A percentile compares a stretch with the other conserved stretches of the same genome.
phyloP scores from a whole-genome alignment of 2,113 vertebrate genomes.

The Melanotaenia duboulayi region DNA sequence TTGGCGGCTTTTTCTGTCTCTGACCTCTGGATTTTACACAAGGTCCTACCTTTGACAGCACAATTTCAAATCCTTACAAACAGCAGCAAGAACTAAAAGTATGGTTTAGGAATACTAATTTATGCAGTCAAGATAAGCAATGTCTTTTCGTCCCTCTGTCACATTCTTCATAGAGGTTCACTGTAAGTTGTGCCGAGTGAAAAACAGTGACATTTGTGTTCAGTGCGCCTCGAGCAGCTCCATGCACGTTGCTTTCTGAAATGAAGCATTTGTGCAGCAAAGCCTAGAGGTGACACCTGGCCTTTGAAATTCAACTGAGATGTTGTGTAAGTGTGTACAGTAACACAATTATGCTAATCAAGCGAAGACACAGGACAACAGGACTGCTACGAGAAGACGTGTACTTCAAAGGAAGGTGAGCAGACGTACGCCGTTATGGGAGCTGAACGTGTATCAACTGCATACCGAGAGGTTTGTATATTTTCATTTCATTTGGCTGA shows the following conservation, averaged over 20 bases:
- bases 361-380: slow-evolving; percentile 6
- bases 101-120: neutral
- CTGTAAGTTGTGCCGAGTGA: neutral
- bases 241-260: neutral
- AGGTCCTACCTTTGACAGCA: too few relatives aligned
- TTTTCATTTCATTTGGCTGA: neutral
- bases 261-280: slow-evolving; percentile 13
- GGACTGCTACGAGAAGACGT: slow-evolving; percentile 2
- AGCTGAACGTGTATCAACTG: neutral
- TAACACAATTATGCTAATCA: neutral
- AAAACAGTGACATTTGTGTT: slow-evolving; percentile 44
- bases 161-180: neutral
- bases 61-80: too few relatives aligned
- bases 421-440: too few relatives aligned
- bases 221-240: slow-evolving; percentile 22
- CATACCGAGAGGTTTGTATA: neutral
- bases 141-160: neutral
- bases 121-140: neutral
- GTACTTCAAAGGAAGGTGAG: neutral
- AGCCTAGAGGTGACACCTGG: slow-evolving; percentile 28
- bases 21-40: too few relatives aligned
- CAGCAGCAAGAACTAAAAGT: too few relatives aligned
- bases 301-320: slow-evolving; percentile 9
- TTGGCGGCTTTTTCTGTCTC: too few relatives aligned
- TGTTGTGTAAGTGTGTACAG: slow-evolving; percentile 5